A percentile compares a stretch with the other conserved stretches of the same genome.
Conservation (phyloP, 2,888 invertebrate species). For the Tachina lurida region DNA sequence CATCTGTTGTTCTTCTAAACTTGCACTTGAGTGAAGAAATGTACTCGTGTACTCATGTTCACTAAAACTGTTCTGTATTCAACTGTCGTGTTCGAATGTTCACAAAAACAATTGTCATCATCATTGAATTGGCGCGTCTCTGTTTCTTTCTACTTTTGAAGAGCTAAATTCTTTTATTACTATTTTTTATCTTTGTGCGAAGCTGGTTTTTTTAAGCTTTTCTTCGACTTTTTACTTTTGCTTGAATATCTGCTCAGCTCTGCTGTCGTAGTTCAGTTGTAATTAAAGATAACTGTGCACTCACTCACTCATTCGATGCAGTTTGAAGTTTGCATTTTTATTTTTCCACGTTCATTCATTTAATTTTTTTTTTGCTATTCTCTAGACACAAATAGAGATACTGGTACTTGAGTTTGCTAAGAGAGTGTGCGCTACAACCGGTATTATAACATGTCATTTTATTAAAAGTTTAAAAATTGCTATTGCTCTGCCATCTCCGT, state of each 20-base stretch:
- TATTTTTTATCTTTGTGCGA: background rate
- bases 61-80: background rate
- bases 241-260: slow-evolving; percentile 22
- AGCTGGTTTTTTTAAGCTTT: slow-evolving; percentile 15
- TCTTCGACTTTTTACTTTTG: background rate
- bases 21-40: slow-evolving; percentile 65
- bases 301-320: slow-evolving; percentile 13
- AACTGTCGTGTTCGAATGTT: slow-evolving; percentile 12
- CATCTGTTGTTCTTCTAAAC: slow-evolving; percentile 46
- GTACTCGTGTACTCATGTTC: background rate
- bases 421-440: background rate
- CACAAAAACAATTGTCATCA: slow-evolving; percentile 44
- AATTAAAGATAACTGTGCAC: slow-evolving; percentile 66
- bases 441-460: background rate
- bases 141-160: slow-evolving; percentile 46
- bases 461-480: too few relatives aligned
- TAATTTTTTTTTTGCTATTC: slow-evolving; percentile 25
- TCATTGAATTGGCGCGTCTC: slow-evolving; percentile 67
- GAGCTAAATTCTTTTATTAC: slow-evolving; percentile 51
- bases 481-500: too few relatives aligned
- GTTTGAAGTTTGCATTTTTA: slow-evolving; percentile 12
- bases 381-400: slow-evolving; percentile 32
- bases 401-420: slow-evolving; percentile 25
- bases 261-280: slow-evolving; percentile 40
- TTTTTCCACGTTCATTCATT: slow-evolving; percentile 39